Conservation (phyloP, 1,140 invertebrate genomes). For the Drepana arcuata region DNA sequence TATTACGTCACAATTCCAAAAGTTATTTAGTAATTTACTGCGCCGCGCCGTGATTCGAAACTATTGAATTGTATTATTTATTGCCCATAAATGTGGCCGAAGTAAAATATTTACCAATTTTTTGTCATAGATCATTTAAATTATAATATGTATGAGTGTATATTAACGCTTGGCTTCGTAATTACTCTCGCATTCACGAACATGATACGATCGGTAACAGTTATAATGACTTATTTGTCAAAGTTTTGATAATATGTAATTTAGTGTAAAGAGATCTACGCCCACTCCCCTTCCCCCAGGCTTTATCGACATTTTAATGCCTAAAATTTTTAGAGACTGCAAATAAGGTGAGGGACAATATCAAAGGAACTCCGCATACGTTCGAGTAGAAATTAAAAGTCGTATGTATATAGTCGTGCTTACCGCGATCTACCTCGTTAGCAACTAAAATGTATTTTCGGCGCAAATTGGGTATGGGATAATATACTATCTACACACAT, state of each 20-base stretch:
- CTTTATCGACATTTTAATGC: too few relatives aligned
- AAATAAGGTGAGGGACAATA: too few relatives aligned
- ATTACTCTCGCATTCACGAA: constrained; percentile 9
- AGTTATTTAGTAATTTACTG: constrained; percentile 12
- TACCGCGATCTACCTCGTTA: too few relatives aligned
- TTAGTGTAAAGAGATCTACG: too few relatives aligned
- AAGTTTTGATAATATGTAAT: constrained; percentile 9
- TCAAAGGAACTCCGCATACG: too few relatives aligned
- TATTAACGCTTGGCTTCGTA: constrained; percentile 5
- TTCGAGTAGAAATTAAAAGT: too few relatives aligned
- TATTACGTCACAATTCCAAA: constrained; percentile 2
- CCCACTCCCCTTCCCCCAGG: too few relatives aligned
- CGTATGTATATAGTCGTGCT: too few relatives aligned
- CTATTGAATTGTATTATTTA: constrained; percentile 9
- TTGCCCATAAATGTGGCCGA: constrained; percentile 8
- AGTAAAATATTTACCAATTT: constrained; percentile 13
- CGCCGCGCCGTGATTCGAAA: constrained; percentile 2
- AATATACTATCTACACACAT: too few relatives aligned
- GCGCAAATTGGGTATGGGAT: too few relatives aligned
- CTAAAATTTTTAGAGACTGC: too few relatives aligned
- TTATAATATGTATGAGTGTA: constrained; percentile 9
- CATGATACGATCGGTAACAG: constrained; percentile 1
- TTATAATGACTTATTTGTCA: constrained; percentile 10
- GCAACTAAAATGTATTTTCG: too few relatives aligned
- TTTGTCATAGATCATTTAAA: constrained; percentile 6